These are phyloP conservation scores for Luperina nickerlii DNA, from an alignment of 2,888 invertebrate genomes.

Conservation along the genomic window DNA sequence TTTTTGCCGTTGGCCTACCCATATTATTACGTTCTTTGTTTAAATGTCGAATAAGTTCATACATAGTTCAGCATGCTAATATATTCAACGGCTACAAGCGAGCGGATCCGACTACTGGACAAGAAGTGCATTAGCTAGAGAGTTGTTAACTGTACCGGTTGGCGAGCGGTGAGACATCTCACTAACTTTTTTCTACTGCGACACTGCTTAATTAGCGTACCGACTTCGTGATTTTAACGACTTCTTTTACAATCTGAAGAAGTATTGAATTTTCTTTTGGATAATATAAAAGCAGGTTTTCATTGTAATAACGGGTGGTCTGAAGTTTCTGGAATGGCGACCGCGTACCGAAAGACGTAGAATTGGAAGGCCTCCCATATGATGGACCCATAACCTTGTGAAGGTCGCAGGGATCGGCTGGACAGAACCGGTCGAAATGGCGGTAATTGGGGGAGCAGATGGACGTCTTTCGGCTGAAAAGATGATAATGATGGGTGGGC, in stretches of 20 bases:
- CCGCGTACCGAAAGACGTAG: no score
- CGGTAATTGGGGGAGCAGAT: no score
- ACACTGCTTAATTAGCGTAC: constrained; percentile 11
- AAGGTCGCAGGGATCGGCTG: no score
- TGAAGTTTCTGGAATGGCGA: no score
- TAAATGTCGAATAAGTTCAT: neutral
- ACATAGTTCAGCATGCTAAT: neutral
- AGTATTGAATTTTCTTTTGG: neutral
- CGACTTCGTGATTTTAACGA: constrained; percentile 3
- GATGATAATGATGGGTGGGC: no score
- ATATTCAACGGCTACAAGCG: neutral
- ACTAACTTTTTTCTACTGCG: constrained; percentile 1
- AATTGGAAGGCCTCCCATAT: no score
- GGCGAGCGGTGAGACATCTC: neutral
- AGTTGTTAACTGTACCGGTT: constrained; percentile 32
- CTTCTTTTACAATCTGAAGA: neutral
- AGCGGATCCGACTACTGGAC: constrained; percentile 1
- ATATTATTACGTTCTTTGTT: neutral
- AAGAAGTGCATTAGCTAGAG: constrained; percentile 46
- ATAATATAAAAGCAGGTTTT: neutral
- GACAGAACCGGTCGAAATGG: no score
- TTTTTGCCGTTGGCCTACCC: neutral
- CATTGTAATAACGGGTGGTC: no score
- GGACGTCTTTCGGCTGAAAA: no score
- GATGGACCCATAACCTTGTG: no score